Percentiles rank a stretch among this genome's conserved stretches.
Evolutionary conservation across 2,888 invertebrate genomes (phyloP).

Genomic region (Apodemia zela): DNA sequence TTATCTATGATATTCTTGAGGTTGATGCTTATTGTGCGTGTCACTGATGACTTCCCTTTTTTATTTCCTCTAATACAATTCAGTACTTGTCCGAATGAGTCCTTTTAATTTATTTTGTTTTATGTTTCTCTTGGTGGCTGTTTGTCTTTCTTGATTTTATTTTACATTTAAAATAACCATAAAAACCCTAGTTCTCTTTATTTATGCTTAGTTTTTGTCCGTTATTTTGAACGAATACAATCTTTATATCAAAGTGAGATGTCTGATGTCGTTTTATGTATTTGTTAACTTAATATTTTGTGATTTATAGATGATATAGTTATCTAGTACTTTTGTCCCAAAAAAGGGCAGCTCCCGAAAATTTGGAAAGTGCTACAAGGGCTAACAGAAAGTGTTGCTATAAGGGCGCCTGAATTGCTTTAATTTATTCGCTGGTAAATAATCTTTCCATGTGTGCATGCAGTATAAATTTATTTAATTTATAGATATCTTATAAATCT

Average conservation of each 20-base stretch:
- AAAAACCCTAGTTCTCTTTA: background rate
- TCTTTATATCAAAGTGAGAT: no score
- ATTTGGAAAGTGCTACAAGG: no score
- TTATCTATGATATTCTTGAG: slow-evolving; percentile 81
- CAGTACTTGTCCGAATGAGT: slow-evolving; percentile 76
- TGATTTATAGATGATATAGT: no score
- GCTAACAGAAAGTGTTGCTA: no score
- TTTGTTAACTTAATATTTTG: no score
- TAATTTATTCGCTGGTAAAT: background rate
- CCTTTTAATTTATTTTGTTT: slow-evolving; percentile 76
- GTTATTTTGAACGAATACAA: background rate
- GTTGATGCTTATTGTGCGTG: slow-evolving; percentile 81
- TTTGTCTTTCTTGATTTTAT: slow-evolving; percentile 52
- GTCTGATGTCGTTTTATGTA: no score
- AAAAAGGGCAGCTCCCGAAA: no score
- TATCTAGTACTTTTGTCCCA: no score
- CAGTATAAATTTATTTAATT: slow-evolving; percentile 15
- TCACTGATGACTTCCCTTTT: slow-evolving; percentile 80
- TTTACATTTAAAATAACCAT: slow-evolving; percentile 16
- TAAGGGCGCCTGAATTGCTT: background rate
- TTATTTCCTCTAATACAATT: slow-evolving; percentile 80
- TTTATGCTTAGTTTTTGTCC: background rate
- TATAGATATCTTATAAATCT: slow-evolving; percentile 16
- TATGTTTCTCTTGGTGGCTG: slow-evolving; percentile 78
- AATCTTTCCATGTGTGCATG: background rate